Evolutionary conservation across 2,888 invertebrate species (phyloP).

Genomic region (Atrina japonica): DNA sequence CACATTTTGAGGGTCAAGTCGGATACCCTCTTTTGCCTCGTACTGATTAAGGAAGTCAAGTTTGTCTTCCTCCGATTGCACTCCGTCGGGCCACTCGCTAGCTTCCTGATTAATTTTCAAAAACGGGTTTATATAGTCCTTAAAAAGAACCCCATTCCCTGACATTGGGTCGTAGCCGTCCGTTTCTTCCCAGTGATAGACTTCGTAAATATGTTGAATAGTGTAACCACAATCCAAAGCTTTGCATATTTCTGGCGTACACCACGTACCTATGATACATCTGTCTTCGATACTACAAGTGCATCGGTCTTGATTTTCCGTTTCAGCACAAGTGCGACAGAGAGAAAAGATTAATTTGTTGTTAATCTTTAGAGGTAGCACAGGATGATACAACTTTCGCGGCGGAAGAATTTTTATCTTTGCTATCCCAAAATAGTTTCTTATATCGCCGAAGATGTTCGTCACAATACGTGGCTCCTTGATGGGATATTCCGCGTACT

Average conservation of each 20-base stretch:
- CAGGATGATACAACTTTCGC: conserved; percentile 59
- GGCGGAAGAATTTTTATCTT: conserved; percentile 63
- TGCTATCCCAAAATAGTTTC: conserved; percentile 60
- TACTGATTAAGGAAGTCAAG: neutral
- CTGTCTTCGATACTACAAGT: conserved; percentile 4
- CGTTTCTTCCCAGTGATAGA: too few relatives aligned
- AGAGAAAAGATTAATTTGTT: conserved; percentile 3
- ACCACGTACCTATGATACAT: conserved; percentile 43
- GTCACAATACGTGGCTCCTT: conserved; percentile 58
- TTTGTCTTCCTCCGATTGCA: neutral
- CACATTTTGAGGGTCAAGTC: neutral
- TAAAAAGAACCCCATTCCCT: conserved; percentile 43
- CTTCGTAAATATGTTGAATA: too few relatives aligned
- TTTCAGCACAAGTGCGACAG: too few relatives aligned
- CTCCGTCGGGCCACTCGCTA: conserved; percentile 42
- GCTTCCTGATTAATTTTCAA: conserved; percentile 44
- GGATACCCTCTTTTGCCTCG: conserved; percentile 14
- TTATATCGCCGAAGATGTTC: conserved; percentile 46
- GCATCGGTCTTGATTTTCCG: neutral
- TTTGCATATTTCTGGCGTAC: too few relatives aligned
- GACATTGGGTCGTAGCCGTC: conserved; percentile 46
- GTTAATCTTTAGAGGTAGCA: conserved; percentile 66
- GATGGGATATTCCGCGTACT: conserved; percentile 58
- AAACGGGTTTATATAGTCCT: too few relatives aligned
- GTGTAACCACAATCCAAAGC: conserved; percentile 72